Evolutionary conservation across 2,113 vertebrate species (phyloP).

Genomic region (Neogale vison): DNA sequence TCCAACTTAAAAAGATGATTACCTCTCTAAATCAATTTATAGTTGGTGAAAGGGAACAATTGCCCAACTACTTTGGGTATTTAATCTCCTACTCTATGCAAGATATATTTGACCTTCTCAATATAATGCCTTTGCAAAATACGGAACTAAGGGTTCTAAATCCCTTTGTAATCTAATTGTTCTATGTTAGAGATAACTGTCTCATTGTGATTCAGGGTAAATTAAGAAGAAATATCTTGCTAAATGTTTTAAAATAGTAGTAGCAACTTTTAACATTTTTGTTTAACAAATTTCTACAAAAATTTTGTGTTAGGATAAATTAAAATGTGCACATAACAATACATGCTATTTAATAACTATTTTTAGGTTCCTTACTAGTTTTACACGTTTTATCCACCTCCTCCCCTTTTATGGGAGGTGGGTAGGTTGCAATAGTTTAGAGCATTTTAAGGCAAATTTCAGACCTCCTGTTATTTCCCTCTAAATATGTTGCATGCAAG

Average conservation of each 20-base stretch:
- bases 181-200: neutral
- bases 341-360: neutral
- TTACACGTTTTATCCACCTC: neutral
- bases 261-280: neutral
- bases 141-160: neutral
- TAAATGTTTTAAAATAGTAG: neutral
- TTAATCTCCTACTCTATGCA: neutral
- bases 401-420: neutral
- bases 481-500: neutral
- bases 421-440: neutral
- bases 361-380: neutral
- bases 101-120: slow-evolving; percentile 33
- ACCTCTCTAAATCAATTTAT: neutral
- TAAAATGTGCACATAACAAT: neutral
- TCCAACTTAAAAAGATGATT: neutral
- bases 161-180: neutral
- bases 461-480: neutral
- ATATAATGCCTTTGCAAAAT: slow-evolving; percentile 2
- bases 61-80: neutral
- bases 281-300: neutral
- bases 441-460: neutral
- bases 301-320: neutral
- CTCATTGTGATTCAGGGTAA: neutral
- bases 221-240: neutral
- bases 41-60: neutral